phyloP scores from a whole-genome alignment of 2,797 vertebrate genomes.

The Syngnathus acus region DNA sequence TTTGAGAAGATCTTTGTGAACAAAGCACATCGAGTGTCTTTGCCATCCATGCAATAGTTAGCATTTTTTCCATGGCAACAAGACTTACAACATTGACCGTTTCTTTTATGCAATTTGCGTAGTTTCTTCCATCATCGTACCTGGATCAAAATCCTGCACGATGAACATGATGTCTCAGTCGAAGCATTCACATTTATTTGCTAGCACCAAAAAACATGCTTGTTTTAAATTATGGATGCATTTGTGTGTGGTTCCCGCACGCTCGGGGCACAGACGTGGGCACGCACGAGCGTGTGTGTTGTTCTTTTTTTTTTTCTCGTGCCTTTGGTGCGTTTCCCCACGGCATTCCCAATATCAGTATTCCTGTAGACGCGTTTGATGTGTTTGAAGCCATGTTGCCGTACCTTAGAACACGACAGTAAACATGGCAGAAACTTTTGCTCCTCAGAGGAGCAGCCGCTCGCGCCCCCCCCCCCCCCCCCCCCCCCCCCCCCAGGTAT shows the following conservation, averaged over 20 bases:
- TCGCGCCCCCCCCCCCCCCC: slow-evolving; percentile 57
- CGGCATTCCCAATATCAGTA: slow-evolving; percentile 71
- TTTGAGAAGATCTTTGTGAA: too few species aligned
- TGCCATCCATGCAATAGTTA: slow-evolving; percentile 34
- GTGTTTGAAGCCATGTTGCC: slow-evolving; percentile 71
- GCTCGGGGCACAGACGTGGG: slow-evolving; percentile 27
- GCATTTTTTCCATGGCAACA: slow-evolving; percentile 58
- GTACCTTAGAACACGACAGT: slow-evolving; percentile 75
- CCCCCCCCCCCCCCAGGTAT: slow-evolving; percentile 66
- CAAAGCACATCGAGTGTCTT: too few species aligned
- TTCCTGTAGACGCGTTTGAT: slow-evolving; percentile 71
- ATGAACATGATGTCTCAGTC: neutral
- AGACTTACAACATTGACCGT: slow-evolving; percentile 14
- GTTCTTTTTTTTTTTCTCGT: slow-evolving; percentile 46
- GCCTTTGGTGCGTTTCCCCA: slow-evolving; percentile 47
- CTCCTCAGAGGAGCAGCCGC: slow-evolving; percentile 68
- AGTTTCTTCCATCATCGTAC: neutral
- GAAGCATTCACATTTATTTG: slow-evolving; percentile 7
- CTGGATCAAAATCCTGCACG: neutral
- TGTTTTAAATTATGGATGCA: slow-evolving; percentile 10
- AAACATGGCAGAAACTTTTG: slow-evolving; percentile 73
- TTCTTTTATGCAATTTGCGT: neutral
- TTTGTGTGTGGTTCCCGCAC: slow-evolving; percentile 28
- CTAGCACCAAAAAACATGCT: slow-evolving; percentile 1
- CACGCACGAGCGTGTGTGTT: slow-evolving; percentile 50